Evolutionary conservation across 2,797 vertebrate genomes (phyloP).

Genomic region (Falco berigora): DNA sequence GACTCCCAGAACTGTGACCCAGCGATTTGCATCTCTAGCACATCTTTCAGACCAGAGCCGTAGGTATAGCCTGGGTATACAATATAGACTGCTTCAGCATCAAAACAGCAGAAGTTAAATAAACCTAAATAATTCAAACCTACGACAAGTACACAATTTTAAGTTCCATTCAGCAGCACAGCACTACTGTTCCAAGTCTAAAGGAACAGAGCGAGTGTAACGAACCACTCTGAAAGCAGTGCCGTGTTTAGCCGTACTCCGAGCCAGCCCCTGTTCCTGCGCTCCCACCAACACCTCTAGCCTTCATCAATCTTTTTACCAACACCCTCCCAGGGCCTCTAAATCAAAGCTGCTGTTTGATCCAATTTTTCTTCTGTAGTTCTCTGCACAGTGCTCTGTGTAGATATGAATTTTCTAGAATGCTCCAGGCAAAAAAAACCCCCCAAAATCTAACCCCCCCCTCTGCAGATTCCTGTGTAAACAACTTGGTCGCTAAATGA

Average conservation of each 20-base stretch:
- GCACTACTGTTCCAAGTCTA: neutral
- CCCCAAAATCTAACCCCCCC: neutral
- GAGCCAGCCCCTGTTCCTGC: neutral
- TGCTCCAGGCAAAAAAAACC: neutral
- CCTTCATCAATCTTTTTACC: neutral
- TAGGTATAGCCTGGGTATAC: neutral
- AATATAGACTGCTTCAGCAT: neutral
- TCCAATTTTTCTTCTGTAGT: neutral
- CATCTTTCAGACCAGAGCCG: neutral
- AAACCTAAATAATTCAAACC: neutral
- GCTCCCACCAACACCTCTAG: neutral
- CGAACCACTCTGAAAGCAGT: neutral
- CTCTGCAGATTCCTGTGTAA: neutral
- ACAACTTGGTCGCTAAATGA: neutral
- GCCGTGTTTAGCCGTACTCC: neutral
- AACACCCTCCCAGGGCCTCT: neutral
- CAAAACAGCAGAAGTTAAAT: neutral
- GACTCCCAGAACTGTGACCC: neutral
- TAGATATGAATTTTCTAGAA: neutral
- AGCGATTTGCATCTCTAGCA: neutral
- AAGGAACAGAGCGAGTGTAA: neutral
- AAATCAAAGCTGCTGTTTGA: neutral
- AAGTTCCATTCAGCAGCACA: neutral
- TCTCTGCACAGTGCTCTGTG: neutral
- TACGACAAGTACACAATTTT: neutral